Percentiles rank a stretch among this genome's conserved stretches.
Evolutionary conservation across 2,797 vertebrate species (phyloP).

Genomic region (Brachymystax lenok): DNA sequence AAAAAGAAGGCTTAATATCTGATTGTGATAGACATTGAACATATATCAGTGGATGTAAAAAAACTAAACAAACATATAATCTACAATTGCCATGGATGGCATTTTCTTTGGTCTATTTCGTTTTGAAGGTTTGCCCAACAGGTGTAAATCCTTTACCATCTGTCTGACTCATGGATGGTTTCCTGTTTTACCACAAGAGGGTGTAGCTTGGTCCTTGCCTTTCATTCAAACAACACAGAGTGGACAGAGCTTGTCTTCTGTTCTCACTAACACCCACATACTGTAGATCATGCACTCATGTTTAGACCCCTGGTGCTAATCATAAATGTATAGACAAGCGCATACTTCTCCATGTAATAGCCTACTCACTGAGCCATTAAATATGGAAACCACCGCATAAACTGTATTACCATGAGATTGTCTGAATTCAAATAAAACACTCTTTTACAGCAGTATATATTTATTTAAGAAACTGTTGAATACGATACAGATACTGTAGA

Average conservation of each 20-base stretch:
- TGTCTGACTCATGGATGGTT: constrained; percentile 41
- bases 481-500: background rate
- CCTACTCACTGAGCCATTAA: background rate
- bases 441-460: background rate
- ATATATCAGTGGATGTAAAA: background rate
- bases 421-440: background rate
- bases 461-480: background rate
- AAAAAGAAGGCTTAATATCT: background rate
- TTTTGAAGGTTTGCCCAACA: background rate
- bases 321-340: background rate
- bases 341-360: background rate
- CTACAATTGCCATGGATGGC: background rate
- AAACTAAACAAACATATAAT: background rate
- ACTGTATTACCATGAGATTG: background rate
- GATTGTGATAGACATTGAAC: too few relatives aligned
- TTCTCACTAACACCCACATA: constrained; percentile 34
- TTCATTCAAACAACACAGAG: constrained; percentile 16
- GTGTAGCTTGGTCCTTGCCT: constrained; percentile 57
- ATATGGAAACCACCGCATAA: background rate
- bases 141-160: constrained; percentile 8
- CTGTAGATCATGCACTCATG: background rate
- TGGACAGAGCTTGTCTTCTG: constrained; percentile 31
- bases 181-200: constrained; percentile 66
- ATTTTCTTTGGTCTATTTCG: background rate
- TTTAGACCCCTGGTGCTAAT: background rate